phyloP scores from a whole-genome alignment of 2,888 invertebrate species.

The Odontocerum albicorne region DNA sequence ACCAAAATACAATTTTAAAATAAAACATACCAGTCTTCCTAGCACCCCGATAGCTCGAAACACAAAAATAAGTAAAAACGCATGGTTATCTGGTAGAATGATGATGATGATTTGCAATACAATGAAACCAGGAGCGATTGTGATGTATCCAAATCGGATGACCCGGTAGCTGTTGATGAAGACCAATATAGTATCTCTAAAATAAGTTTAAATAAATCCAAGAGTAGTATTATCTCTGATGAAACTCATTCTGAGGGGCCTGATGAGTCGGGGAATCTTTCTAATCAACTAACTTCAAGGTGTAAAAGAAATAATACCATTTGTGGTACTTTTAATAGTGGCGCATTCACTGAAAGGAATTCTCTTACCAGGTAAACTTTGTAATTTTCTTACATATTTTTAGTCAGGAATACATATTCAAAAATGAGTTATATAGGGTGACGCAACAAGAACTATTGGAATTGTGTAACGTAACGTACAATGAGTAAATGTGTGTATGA shows the following conservation, averaged over 20 bases:
- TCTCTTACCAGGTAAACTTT: slow-evolving; percentile 12
- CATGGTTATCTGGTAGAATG: slow-evolving; percentile 56
- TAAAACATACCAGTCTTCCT: slow-evolving; percentile 55
- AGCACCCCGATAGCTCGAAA: slow-evolving; percentile 58
- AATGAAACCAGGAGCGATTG: slow-evolving; percentile 8
- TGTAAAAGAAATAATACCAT: not conserved
- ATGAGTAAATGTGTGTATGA: too few relatives aligned
- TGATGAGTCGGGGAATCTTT: too few relatives aligned
- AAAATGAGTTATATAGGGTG: too few relatives aligned
- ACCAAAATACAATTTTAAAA: slow-evolving; percentile 54
- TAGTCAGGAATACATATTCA: too few relatives aligned
- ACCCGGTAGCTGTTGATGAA: not conserved
- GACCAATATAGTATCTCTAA: not conserved
- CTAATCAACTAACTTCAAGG: too few relatives aligned
- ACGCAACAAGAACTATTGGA: too few relatives aligned
- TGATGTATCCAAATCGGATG: not conserved
- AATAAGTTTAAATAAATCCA: not conserved
- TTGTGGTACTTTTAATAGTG: not conserved
- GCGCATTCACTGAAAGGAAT: slow-evolving; percentile 8
- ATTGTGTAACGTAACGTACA: too few relatives aligned
- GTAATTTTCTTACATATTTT: too few relatives aligned
- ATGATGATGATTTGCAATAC: slow-evolving; percentile 16
- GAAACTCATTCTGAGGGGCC: not conserved
- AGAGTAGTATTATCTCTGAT: not conserved
- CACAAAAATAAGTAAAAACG: slow-evolving; percentile 57